phyloP scores from a whole-genome alignment of 2,797 vertebrate genomes.

The Nannoperca australis region DNA sequence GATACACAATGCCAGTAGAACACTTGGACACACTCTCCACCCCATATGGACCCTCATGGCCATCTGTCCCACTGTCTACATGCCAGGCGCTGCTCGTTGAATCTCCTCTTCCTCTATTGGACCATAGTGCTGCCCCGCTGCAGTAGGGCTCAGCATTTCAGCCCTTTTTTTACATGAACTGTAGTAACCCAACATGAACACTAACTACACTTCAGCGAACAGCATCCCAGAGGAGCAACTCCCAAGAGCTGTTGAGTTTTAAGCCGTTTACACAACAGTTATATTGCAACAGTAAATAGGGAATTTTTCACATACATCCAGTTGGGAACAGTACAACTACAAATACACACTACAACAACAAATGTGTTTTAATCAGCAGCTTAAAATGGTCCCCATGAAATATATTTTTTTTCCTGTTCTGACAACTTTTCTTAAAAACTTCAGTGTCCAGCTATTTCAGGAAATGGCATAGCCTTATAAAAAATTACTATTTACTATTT shows the following conservation, averaged over 20 bases:
- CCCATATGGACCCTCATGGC: slow-evolving; percentile 77
- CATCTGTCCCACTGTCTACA: slow-evolving; percentile 74
- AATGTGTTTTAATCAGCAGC: not conserved
- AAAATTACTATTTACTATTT: not conserved
- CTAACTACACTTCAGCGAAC: slow-evolving; percentile 38
- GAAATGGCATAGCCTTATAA: not conserved
- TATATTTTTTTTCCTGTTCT: not conserved
- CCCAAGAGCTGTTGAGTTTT: slow-evolving; percentile 23
- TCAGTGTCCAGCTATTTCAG: not conserved
- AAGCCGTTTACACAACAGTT: slow-evolving; percentile 19
- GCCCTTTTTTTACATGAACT: slow-evolving; percentile 57
- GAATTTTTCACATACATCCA: not conserved
- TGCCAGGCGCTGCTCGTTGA: slow-evolving; percentile 69
- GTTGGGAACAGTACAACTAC: too few species aligned
- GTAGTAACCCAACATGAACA: slow-evolving; percentile 49
- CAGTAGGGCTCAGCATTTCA: slow-evolving; percentile 49
- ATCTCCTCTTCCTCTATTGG: slow-evolving; percentile 56
- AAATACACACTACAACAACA: not conserved
- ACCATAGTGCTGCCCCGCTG: slow-evolving; percentile 46
- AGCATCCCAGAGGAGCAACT: slow-evolving; percentile 40
- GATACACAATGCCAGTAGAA: slow-evolving; percentile 55
- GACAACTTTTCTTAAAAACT: not conserved
- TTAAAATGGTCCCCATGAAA: not conserved
- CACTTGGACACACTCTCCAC: slow-evolving; percentile 60
- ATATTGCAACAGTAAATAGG: slow-evolving; percentile 20